Evolutionary conservation across 2,888 invertebrate genomes (phyloP).

Genomic region (Leuctra nigra): DNA sequence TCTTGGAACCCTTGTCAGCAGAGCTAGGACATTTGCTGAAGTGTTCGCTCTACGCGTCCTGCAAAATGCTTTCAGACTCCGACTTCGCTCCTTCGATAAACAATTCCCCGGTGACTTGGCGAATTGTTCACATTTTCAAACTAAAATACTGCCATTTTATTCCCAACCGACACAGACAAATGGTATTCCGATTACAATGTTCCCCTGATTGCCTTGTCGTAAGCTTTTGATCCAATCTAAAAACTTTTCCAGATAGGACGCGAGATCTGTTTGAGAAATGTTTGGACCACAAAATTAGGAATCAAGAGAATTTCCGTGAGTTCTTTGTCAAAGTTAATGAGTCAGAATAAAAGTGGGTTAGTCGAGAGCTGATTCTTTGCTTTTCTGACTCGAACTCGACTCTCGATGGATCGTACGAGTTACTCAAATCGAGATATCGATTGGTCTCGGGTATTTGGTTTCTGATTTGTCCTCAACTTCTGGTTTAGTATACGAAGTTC

Average conservation of each 20-base stretch:
- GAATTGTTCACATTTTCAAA: background rate
- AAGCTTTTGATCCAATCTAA: slow-evolving; percentile 19
- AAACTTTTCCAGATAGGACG: background rate
- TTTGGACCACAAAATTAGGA: slow-evolving; percentile 25
- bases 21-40: too few species aligned
- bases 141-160: slow-evolving; percentile 1
- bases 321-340: slow-evolving; percentile 27
- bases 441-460: too few species aligned
- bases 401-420: too few species aligned
- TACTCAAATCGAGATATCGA: too few species aligned
- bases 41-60: background rate
- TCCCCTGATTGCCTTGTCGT: slow-evolving; percentile 14
- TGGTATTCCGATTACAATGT: slow-evolving; percentile 8
- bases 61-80: background rate
- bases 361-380: slow-evolving; percentile 3
- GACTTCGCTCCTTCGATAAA: too few species aligned
- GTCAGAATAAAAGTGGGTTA: slow-evolving; percentile 22
- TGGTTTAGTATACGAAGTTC: too few species aligned
- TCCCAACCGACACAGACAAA: background rate
- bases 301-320: slow-evolving; percentile 24
- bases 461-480: too few species aligned
- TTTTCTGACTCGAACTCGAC: too few species aligned
- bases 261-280: slow-evolving; percentile 14
- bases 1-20: too few species aligned
- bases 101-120: too few species aligned